Base-by-base conservation (phyloP, 2,113 vertebrate genomes). In the Carettochelys insculpta region DNA sequence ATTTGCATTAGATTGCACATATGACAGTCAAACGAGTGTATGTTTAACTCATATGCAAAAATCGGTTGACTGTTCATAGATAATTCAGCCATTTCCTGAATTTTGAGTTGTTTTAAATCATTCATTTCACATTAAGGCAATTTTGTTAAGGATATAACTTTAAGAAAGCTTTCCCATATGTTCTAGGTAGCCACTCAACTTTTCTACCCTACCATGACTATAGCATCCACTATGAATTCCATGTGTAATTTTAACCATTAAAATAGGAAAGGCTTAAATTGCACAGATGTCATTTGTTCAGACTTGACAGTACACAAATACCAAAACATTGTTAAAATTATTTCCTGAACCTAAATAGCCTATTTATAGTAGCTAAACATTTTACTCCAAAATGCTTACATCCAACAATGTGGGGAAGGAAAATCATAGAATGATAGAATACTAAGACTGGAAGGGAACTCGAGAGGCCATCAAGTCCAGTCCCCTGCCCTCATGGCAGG, bases 201-300 rank as follows among this genome's bases (percentile, higher is more conserved):
- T 65, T n/a, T 34, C n/a, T n/a, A 65, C n/a, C 61, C 8, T n/a
- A 65, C 8, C 10, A 65, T 3, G 14, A n/a, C 13, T 1, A 61
- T 17, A 34, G 29, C 7, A 17, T 61, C 56, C 56, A 58, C n/a
- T n/a, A 8, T n/a, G 34, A 65, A 34, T 65, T 65, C 34, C 34
- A n/a, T 25, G 11, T 11, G 19, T 12, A 41, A 25, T 73, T 73
- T 24, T 41, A 73, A 85, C 2, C n/a, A 41, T 68, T 80, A 81
- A 6, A 80, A 43, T 9, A 90, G 1, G 11, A 83, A 19, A 92
- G 47, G 5, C n/a, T 65, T 61, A 61, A 61, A 61, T n/a, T n/a
- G n/a, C 61, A 65, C 16, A 0, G 82, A 38, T 81, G 6, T 2
- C n/a, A 20, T 2, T 2, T 61, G 3, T 84, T 82, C 68, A 5